These are phyloP conservation scores for Aphis craccivora DNA, from an alignment of 1,140 invertebrate genomes.

Conservation along the genomic window DNA sequence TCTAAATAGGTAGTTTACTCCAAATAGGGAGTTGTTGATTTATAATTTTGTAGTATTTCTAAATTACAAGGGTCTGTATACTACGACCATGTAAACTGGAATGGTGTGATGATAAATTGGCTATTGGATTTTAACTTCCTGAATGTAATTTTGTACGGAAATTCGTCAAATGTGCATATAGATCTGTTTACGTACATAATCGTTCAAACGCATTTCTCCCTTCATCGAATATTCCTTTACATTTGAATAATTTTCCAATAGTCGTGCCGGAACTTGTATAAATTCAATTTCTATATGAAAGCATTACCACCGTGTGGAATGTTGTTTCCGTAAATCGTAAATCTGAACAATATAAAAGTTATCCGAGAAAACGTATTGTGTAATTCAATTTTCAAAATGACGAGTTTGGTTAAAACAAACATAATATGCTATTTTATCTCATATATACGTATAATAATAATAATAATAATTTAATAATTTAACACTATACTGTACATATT, in stretches of 20 bases:
- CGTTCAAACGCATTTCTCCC: not conserved
- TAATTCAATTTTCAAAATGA: slow-evolving; percentile 1
- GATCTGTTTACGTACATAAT: not conserved
- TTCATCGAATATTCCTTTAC: not conserved
- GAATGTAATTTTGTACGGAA: slow-evolving; percentile 27
- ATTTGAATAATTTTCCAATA: slow-evolving; percentile 48
- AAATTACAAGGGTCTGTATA: not conserved
- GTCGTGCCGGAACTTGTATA: slow-evolving; percentile 20
- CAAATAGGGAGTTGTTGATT: not conserved
- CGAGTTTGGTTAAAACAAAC: not conserved
- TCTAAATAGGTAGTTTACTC: not conserved
- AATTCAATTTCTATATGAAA: slow-evolving; percentile 41
- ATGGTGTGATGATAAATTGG: slow-evolving; percentile 12
- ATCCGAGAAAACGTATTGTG: slow-evolving; percentile 21
- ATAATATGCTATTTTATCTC: not conserved
- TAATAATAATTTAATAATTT: not conserved
- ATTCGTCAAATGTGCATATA: slow-evolving; percentile 17
- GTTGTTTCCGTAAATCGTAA: slow-evolving; percentile 24
- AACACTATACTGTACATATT: not conserved
- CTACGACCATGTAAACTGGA: not conserved
- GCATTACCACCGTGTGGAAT: slow-evolving; percentile 12
- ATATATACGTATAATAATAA: not conserved
- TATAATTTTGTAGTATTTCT: slow-evolving; percentile 2
- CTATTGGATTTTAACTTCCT: slow-evolving; percentile 17
- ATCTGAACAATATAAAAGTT: slow-evolving; percentile 24